Percentiles rank a stretch among this genome's conserved stretches.
phyloP scores from a whole-genome alignment of 1,140 invertebrate genomes.

The Zaprionus gabonicus region DNA sequence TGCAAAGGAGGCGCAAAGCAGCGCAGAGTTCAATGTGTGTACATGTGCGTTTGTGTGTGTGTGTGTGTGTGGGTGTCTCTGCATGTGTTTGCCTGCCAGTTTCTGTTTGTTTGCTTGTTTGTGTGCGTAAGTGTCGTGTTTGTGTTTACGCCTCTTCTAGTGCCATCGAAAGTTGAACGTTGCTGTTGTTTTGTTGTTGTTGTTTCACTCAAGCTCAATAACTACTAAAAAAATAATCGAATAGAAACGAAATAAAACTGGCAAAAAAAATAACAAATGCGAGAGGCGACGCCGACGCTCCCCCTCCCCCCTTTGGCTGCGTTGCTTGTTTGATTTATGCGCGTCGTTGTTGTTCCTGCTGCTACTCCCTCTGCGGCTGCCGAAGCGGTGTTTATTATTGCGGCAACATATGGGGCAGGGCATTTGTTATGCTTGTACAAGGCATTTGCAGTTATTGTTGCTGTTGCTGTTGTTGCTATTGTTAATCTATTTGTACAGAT shows the following conservation, averaged over 20 bases:
- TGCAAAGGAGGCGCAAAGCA: neutral
- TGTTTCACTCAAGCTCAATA: slow-evolving; percentile 48
- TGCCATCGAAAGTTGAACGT: slow-evolving; percentile 40
- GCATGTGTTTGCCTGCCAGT: slow-evolving; percentile 9
- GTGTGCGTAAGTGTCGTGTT: slow-evolving; percentile 40
- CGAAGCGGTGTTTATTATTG: slow-evolving; percentile 67
- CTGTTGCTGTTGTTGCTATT: slow-evolving; percentile 56
- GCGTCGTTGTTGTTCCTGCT: slow-evolving; percentile 40
- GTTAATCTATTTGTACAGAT: slow-evolving; percentile 79
- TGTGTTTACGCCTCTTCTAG: slow-evolving; percentile 48
- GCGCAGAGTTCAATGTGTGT: neutral
- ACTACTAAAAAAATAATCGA: slow-evolving; percentile 25
- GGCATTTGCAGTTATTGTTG: slow-evolving; percentile 48
- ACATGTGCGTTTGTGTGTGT: neutral
- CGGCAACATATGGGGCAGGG: slow-evolving; percentile 69
- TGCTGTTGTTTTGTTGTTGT: slow-evolving; percentile 42
- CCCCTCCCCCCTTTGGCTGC: neutral
- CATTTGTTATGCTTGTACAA: slow-evolving; percentile 30
- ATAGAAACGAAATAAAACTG: slow-evolving; percentile 28
- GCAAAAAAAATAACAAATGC: slow-evolving; percentile 60
- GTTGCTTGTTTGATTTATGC: slow-evolving; percentile 71
- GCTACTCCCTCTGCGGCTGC: slow-evolving; percentile 49
- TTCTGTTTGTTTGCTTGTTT: slow-evolving; percentile 4
- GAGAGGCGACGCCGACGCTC: slow-evolving; percentile 20
- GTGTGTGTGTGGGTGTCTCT: neutral